Percentiles rank a stretch among this genome's conserved stretches.
Conservation (phyloP, 2,797 vertebrate genomes). For the Acridotheres tristis region DNA sequence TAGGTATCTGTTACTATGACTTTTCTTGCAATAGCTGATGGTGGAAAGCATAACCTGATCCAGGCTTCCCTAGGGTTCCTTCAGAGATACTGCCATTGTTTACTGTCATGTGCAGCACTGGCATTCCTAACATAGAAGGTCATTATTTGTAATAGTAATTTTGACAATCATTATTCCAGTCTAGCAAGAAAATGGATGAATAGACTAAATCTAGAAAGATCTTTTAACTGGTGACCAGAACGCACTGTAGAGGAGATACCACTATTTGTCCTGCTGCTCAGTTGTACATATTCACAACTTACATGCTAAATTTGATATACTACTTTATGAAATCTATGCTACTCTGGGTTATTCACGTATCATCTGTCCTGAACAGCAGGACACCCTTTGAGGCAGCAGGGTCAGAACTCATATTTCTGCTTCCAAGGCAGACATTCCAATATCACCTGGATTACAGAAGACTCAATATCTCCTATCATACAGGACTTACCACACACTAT, state of each 20-base stretch:
- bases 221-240: neutral
- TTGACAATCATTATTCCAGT: neutral
- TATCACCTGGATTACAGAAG: neutral
- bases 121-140: neutral
- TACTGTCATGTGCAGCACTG: rapidly evolving
- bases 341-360: neutral
- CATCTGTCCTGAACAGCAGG: neutral
- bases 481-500: neutral
- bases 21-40: neutral
- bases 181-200: neutral
- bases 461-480: neutral
- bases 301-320: neutral
- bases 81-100: neutral
- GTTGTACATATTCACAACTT: neutral
- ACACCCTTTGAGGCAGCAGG: neutral
- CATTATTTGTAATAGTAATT: neutral
- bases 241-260: neutral
- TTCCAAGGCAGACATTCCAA: neutral
- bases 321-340: neutral
- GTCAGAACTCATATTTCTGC: neutral
- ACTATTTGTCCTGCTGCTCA: neutral
- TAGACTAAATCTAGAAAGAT: neutral
- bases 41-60: neutral
- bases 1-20: neutral
- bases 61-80: neutral